phyloP scores from a whole-genome alignment of 1,140 invertebrate genomes.

The Nasonia vitripennis region DNA sequence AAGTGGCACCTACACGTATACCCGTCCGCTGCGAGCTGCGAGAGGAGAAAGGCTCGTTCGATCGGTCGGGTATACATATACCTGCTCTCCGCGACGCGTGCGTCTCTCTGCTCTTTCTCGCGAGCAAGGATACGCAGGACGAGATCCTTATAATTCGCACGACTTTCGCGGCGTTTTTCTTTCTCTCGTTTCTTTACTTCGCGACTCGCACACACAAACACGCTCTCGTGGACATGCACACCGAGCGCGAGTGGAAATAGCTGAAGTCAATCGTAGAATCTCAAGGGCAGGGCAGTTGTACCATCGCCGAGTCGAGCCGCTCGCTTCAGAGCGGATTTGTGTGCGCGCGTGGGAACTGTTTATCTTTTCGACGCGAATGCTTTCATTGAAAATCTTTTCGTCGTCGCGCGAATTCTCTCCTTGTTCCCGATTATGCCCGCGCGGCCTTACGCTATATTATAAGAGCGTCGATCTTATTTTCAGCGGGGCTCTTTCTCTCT shows the following conservation, averaged over 20 bases:
- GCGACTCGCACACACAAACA: neutral
- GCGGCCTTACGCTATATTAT: neutral
- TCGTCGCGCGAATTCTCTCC: neutral
- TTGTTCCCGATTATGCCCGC: neutral
- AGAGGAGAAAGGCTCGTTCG: neutral
- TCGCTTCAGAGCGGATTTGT: neutral
- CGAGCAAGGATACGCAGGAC: slow-evolving; percentile 2
- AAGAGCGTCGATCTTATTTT: no score
- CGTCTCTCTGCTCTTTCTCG: no score
- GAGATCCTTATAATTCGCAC: slow-evolving; percentile 15
- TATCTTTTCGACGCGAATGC: slow-evolving; percentile 23
- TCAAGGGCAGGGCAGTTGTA: slow-evolving; percentile 43
- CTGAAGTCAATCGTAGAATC: slow-evolving; percentile 46
- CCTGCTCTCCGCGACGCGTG: no score
- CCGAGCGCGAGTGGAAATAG: slow-evolving; percentile 27
- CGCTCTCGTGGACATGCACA: neutral
- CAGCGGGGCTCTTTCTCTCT: neutral
- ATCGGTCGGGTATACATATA: neutral
- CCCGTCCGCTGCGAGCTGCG: neutral
- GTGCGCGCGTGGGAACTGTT: neutral
- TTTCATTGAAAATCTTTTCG: neutral
- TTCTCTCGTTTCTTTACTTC: neutral
- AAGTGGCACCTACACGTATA: neutral
- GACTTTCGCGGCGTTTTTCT: neutral
- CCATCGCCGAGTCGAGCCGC: neutral